Evolutionary conservation across 2,797 vertebrate species (phyloP), one percentile per base, ranked within the genome.

Genomic region (Heteromormyrus szaboi): DNA sequence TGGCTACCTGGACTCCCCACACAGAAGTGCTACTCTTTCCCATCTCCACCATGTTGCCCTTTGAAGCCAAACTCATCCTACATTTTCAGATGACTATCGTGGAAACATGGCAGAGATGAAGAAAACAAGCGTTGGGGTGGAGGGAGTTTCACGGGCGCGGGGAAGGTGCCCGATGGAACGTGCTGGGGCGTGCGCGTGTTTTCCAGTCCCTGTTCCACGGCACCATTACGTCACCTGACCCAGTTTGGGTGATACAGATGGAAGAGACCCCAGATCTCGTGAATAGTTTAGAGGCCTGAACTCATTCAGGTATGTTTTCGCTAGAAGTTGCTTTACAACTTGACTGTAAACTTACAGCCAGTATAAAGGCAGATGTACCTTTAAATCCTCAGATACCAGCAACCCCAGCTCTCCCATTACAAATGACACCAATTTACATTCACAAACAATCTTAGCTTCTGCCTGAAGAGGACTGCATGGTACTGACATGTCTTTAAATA

Each of bases 171-270:
- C n/a, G 12, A 14, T 12, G 29, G 41, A 85, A 85, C 88, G 54
- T 25, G 62, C 84, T 7, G 22, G 62, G 88, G 62, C 65, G 17
- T 59, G 88, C 4, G 7, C 12, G 48, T 44, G 17, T 12, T 65
- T 68, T 79, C 41, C 22, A 33, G 19, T 14, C 56, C 46, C 2
- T 19, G 25, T 83, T 88, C 51, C 53, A 44, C n/a, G 14, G 46
- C 65, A 56, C 12, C 25, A 53, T 59, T 84, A 87, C 76, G 46
- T 88, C 79, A 65, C 86, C 54, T 88, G 72, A 88, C 72, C 65
- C 54, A 33, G 14, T 51, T 68, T 5, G 44, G 5, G n/a, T 5
- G 9, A 48, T 85, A 19, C 81, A 59, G 72, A 86, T 88, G 89
- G 88, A 44, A 68, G 19, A 33, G 19, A 33, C 6, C 85, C 11